These are phyloP conservation scores for Caradrina kadenii DNA, from an alignment of 2,888 invertebrate genomes.

Conservation along the genomic window DNA sequence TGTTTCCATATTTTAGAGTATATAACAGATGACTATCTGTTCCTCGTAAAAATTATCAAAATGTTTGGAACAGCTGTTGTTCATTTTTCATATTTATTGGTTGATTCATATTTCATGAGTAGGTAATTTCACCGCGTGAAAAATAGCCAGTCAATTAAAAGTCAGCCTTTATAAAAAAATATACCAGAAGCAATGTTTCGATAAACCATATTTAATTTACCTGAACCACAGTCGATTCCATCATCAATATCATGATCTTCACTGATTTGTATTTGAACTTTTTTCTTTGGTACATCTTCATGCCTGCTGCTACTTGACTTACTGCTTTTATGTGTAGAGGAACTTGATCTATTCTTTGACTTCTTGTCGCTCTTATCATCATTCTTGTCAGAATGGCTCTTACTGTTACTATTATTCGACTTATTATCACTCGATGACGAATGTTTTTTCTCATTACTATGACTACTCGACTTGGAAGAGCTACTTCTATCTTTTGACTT, in stretches of 20 bases:
- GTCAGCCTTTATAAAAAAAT: background rate
- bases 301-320: slow-evolving; percentile 79
- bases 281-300: slow-evolving; percentile 87
- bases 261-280: slow-evolving; percentile 68
- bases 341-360: slow-evolving; percentile 80
- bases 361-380: slow-evolving; percentile 76
- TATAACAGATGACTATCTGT: too few relatives aligned
- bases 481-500: slow-evolving; percentile 80
- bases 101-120: too few relatives aligned
- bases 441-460: slow-evolving; percentile 81
- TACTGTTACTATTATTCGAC: slow-evolving; percentile 73
- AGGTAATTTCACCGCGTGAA: too few relatives aligned
- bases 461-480: slow-evolving; percentile 80
- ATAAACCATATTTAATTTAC: slow-evolving; percentile 71
- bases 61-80: too few relatives aligned
- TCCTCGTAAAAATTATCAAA: too few relatives aligned
- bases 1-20: too few relatives aligned
- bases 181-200: background rate
- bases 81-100: too few relatives aligned
- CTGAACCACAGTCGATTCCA: slow-evolving; percentile 93
- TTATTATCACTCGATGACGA: slow-evolving; percentile 78
- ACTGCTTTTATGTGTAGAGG: slow-evolving; percentile 77
- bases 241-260: slow-evolving; percentile 85
- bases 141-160: too few relatives aligned
- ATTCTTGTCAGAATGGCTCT: slow-evolving; percentile 74